Percentiles rank a stretch among this genome's conserved stretches.
These are phyloP conservation scores for Zaprionus inermis DNA, from an alignment of 1,140 invertebrate genomes.

Conservation along the genomic window DNA sequence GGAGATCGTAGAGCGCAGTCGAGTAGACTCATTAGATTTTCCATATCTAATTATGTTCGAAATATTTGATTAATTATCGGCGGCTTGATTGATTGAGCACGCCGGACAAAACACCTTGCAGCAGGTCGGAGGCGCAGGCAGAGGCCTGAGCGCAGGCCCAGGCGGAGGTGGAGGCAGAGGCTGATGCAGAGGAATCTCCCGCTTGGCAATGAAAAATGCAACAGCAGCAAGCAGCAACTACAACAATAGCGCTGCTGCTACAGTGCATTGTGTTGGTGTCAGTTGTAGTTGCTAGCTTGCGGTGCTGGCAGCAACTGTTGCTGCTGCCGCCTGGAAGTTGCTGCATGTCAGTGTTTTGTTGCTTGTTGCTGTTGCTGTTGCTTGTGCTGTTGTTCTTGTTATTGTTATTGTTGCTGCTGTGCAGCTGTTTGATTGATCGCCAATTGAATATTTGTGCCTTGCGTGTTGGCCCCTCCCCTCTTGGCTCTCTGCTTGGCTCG, in stretches of 20 bases:
- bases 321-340: constrained; percentile 71
- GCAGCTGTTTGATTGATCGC: constrained; percentile 84
- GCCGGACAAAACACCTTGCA: constrained; percentile 54
- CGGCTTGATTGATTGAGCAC: constrained; percentile 77
- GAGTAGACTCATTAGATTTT: constrained; percentile 76
- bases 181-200: constrained; percentile 45
- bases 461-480: constrained; percentile 45
- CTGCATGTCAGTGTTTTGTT: constrained; percentile 71
- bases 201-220: constrained; percentile 69
- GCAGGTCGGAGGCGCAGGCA: constrained; percentile 27
- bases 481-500: constrained; percentile 2
- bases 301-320: constrained; percentile 71
- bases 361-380: constrained; percentile 57
- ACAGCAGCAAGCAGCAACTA: constrained; percentile 41
- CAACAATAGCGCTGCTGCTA: constrained; percentile 23
- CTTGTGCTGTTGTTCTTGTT: constrained; percentile 55
- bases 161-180: constrained; percentile 25
- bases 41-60: constrained; percentile 79
- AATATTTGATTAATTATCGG: constrained; percentile 80
- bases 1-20: constrained; percentile 14
- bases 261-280: constrained; percentile 58
- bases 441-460: constrained; percentile 65
- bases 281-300: constrained; percentile 74
- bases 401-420: constrained; percentile 47
- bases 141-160: constrained; percentile 13